Evolutionary conservation across 2,888 invertebrate genomes (phyloP), one percentile per base, ranked within the genome.

Genomic region (Ectemnius lituratus): DNA sequence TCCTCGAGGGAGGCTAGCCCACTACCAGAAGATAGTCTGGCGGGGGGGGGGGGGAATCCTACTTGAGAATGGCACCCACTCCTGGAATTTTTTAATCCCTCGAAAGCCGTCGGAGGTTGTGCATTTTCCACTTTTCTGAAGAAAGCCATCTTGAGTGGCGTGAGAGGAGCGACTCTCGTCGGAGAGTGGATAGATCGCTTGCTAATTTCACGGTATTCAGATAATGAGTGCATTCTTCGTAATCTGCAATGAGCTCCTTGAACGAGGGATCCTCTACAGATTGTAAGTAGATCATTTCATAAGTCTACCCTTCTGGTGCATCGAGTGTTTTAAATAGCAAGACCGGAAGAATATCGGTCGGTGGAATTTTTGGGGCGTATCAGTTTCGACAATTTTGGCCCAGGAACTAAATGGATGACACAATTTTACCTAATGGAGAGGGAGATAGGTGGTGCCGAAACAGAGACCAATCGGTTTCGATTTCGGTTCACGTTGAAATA

Each of bases 401-500:
- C 1, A 18, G 3, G 20, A 23, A 18, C 64, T 28, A 72, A 82
- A 80, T 75, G 65, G 76, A 80, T 80, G 67, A 77, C 11, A 76
- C 82, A 85, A 83, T 84, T 85, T 81, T 76, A 76, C 73, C 67
- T 81, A 84, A 84, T 83, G 83, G 81, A 81, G 77, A 71, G 81
- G 83, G 81, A 80, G 77, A 71, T 80, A 83, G 80, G 65, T 70
- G 61, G 70, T 65, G 72, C 59, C 57, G 65, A 70, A 68, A 63
- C 69, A 68, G 67, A 70, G 59, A 70, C 73, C 76, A 62, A 80
- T 79, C 82, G 70, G 52, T 27, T 60, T 57, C 70, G 59, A 77
- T 80, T 73, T 69, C 69, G 70, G 37, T 49, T 37, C 49, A 23
- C 23, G 63, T 49, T 62, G 60, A 84, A 76, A 69, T 83, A 81